Evolutionary conservation across 2,797 vertebrate species (phyloP).

Genomic region (Siniperca obscura): DNA sequence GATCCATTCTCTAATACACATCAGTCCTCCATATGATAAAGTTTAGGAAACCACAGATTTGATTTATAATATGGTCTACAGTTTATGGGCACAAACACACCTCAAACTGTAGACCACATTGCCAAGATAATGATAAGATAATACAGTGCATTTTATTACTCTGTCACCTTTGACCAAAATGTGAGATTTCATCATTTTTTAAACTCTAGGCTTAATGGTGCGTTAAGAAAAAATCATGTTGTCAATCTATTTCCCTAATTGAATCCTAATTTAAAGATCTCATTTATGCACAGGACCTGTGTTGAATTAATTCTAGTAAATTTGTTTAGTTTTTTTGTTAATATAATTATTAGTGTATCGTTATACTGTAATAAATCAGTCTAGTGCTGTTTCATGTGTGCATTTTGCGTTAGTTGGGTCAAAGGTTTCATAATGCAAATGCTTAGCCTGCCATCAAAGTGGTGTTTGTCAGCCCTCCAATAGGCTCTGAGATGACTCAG

Average conservation of each 20-base stretch:
- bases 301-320: background rate
- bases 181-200: background rate
- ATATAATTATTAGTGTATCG: background rate
- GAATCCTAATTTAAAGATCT: background rate
- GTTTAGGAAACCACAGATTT: background rate
- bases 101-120: background rate
- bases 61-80: background rate
- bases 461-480: conserved; percentile 35
- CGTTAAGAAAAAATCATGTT: background rate
- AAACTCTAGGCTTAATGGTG: rapidly evolving
- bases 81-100: background rate
- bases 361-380: background rate
- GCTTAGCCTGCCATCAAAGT: conserved; percentile 10
- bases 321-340: background rate
- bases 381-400: background rate
- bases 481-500: conserved; percentile 29
- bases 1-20: background rate
- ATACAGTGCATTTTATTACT: conserved; percentile 2
- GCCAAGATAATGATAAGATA: background rate
- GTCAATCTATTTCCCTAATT: background rate
- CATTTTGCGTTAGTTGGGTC: conserved; percentile 21
- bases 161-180: conserved; percentile 5
- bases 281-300: background rate
- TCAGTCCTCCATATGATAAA: background rate
- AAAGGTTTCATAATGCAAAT: conserved; percentile 49